These are phyloP conservation scores for Cantharis flavilabris DNA, from an alignment of 2,888 invertebrate species.

Conservation along the genomic window DNA sequence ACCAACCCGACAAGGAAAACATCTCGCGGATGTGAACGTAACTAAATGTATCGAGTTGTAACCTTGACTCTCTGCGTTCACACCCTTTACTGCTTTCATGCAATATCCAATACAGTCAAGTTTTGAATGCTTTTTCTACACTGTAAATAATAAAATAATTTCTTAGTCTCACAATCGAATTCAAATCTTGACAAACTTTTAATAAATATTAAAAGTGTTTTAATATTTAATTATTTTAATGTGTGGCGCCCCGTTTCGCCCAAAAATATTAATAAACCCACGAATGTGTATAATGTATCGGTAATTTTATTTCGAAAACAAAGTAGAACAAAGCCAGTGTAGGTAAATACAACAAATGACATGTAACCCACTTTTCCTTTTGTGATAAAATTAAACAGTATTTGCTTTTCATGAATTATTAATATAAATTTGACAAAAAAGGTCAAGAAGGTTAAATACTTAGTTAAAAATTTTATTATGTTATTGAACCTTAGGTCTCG, in stretches of 20 bases:
- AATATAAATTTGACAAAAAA: slow-evolving; percentile 23
- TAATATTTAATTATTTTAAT: background rate
- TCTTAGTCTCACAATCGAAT: background rate
- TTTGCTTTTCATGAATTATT: slow-evolving; percentile 20
- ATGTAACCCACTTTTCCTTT: slow-evolving; percentile 14
- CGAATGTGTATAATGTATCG: background rate
- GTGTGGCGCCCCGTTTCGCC: background rate
- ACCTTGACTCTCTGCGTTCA: slow-evolving; percentile 49
- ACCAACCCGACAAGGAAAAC: slow-evolving; percentile 43
- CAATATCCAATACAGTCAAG: slow-evolving; percentile 20
- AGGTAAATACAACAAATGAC: background rate
- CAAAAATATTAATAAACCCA: background rate
- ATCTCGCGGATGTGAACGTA: slow-evolving; percentile 48
- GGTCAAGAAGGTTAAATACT: slow-evolving; percentile 18
- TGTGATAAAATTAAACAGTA: slow-evolving; percentile 9
- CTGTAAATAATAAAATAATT: background rate
- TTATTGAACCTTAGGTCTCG: slow-evolving; percentile 7
- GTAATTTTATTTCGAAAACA: background rate
- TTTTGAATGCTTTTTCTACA: background rate
- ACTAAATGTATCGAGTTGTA: slow-evolving; percentile 44
- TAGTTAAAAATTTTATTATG: slow-evolving; percentile 8
- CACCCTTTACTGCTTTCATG: slow-evolving; percentile 44
- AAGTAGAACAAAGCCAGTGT: slow-evolving; percentile 6
- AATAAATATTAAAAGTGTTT: too few relatives aligned
- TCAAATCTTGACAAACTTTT: too few relatives aligned